Base-by-base conservation (phyloP, 2,797 vertebrate genomes). In the Acanthurus lineatus region DNA sequence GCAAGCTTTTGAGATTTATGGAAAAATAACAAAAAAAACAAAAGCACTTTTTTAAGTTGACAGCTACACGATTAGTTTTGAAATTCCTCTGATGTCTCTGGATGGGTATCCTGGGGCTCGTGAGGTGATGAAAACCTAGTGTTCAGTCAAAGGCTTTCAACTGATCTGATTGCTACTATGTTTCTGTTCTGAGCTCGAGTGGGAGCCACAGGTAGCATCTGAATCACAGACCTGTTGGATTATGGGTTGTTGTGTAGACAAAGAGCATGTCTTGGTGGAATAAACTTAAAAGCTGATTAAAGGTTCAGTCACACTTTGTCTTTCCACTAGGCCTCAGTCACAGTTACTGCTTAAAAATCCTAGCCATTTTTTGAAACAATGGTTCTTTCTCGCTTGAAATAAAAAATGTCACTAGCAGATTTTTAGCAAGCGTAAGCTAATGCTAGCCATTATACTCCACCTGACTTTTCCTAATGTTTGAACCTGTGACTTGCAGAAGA, bases 201-300 rank as follows among this genome's bases (percentile, higher is more conserved):
- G 73, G 49, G 47, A 88, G 68, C 72, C 67, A 86, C 85, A 83
- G 58, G 82, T 83, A 71, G 59, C 49, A 17, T 65, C 47, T 66
- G 38, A 73, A 60, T 71, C 73, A 65, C 38, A 60, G n/a, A 84
- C 75, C 62, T 86, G 64, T 79, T 81, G 77, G 63, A 73, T 58
- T 51, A 49, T 9, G 40, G 40, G 22, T 12, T 17, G 11, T 35
- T 45, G n/a, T 52, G 19, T 19, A 28, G 35, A 52, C 10, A 59
- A 40, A 65, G 48, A 35, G 57, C n/a, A 35, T 8, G 20, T 16
- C 25, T 59, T 42, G 42, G 48, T 2, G 38, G 49, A 45, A 59
- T 48, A 28, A 10, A 73, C 69, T 44, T 71, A 8, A 69, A 52
- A 25, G 68, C 40, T 42, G 40, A 42, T 42, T 42, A 42, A 44